Evolutionary conservation across 2,797 vertebrate genomes (phyloP).

Genomic region (Poecilia velifera): DNA sequence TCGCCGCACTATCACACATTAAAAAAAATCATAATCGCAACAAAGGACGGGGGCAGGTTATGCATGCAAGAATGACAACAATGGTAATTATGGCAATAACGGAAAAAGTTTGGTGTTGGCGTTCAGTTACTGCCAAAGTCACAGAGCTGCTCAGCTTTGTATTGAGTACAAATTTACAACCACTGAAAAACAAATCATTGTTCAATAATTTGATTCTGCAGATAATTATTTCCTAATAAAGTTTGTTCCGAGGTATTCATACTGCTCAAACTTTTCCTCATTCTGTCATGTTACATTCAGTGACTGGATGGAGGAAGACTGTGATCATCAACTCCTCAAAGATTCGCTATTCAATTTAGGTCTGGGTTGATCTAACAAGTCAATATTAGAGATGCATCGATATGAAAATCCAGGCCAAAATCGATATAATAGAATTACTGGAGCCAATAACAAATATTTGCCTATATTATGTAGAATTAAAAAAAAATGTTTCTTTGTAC

Average conservation of each 20-base stretch:
- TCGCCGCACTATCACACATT: constrained; percentile 78
- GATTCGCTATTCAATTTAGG: not conserved
- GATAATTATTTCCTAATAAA: not conserved
- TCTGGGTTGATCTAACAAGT: not conserved
- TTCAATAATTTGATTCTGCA: not conserved
- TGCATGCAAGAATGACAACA: constrained; percentile 86
- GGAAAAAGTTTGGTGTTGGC: constrained; percentile 70
- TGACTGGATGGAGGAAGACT: not conserved
- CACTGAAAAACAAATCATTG: not conserved
- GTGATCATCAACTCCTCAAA: not conserved
- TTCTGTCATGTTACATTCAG: not conserved
- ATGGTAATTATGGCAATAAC: constrained; percentile 85
- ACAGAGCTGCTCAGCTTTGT: constrained; percentile 35
- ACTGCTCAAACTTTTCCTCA: not conserved
- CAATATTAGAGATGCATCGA: not conserved
- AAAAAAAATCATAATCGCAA: constrained; percentile 77
- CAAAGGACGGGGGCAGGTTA: constrained; percentile 84
- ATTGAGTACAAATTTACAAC: not conserved
- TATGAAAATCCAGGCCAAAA: not conserved
- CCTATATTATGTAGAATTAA: not conserved
- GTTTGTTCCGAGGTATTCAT: not conserved
- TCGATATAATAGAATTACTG: not conserved
- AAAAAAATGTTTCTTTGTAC: not conserved
- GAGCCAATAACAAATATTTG: not conserved
- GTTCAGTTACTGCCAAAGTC: constrained; percentile 50